These are phyloP conservation scores for Tapera naevia DNA, from an alignment of 2,797 vertebrate genomes.

Conservation along the genomic window DNA sequence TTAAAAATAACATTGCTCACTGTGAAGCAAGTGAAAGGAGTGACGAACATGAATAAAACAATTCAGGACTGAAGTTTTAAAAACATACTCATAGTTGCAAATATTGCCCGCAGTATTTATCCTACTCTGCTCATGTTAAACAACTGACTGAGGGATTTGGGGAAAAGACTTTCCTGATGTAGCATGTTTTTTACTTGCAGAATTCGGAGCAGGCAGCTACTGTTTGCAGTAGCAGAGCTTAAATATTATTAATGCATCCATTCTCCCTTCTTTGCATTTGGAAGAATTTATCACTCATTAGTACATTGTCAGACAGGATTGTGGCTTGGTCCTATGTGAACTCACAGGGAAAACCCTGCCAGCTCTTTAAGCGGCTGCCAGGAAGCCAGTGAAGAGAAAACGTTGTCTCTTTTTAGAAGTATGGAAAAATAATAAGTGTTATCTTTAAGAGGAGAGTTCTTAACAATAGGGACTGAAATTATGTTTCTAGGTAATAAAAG, in stretches of 20 bases:
- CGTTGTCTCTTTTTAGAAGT: neutral
- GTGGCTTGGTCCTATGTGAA: constrained; percentile 29
- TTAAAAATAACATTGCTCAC: neutral
- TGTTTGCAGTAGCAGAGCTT: constrained; percentile 23
- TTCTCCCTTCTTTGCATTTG: constrained; percentile 41
- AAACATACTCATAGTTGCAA: neutral
- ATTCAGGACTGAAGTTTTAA: neutral
- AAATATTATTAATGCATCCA: constrained; percentile 37
- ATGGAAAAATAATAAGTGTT: neutral
- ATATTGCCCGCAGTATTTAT: neutral
- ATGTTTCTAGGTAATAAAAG: neutral
- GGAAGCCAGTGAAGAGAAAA: constrained; percentile 16
- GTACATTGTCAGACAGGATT: constrained; percentile 54
- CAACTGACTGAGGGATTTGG: neutral
- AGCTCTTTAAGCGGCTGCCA: constrained; percentile 24
- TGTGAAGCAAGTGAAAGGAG: neutral
- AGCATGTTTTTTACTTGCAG: neutral
- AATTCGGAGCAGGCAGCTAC: constrained; percentile 35
- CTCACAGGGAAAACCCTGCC: constrained; percentile 35
- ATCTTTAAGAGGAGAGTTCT: neutral
- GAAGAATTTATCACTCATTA: constrained; percentile 65
- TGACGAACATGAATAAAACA: neutral
- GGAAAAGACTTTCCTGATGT: neutral
- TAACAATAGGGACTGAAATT: neutral
- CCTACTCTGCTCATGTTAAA: neutral